Base-by-base conservation (phyloP, 2,888 invertebrate genomes). In the Autographa pulchrina region DNA sequence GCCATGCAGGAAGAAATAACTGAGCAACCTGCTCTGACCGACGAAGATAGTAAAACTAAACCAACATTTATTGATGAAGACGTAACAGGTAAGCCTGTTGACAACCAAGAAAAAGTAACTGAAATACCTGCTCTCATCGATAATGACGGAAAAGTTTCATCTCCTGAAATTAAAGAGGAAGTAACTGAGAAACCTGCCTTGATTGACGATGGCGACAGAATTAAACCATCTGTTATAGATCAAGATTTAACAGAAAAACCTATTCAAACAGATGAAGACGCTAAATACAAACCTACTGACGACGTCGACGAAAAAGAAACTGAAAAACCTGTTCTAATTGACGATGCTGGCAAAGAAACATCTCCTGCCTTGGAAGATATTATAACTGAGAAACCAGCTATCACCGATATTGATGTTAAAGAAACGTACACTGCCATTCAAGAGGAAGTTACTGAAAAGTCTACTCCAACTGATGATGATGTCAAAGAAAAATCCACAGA, bases 361-460 rank as follows among this genome's bases (percentile, higher is more conserved):
- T 63, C 68, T n/a, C 11, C 20, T 64, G 9, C n/a, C 48, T n/a
- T n/a, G 5, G 48, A 48, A n/a, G 41, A 56, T 52, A 41, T 35
- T 54, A 61, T 52, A n/a, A 56, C n/a, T 18, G 65, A 67, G 4
- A 75, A 59, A 54, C 69, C 78, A 25, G 13, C 35, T 7, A 41
- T 71, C n/a, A 67, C 31, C 35, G 68, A 79, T 59, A 54, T 60
- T 7, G 59, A 69, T 43, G 16, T 43, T 14, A 72, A 68, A 54
- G 68, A 58, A 14, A 69, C 67, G 65, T 64, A 75, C 16, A 1
- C 52, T 16, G 64, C 43, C 5, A 25, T 20, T 63, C 63, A 76
- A 41, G 43, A 13, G 3, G 58, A 65, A 9, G 58, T 52, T n/a
- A 73, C 81, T 35, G 72, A 79, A 54, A 32, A 60, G 35, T 43